Percentiles rank a stretch among this genome's conserved stretches.
Conservation (phyloP, 2,113 vertebrate species). For the Ameiurus melas region DNA sequence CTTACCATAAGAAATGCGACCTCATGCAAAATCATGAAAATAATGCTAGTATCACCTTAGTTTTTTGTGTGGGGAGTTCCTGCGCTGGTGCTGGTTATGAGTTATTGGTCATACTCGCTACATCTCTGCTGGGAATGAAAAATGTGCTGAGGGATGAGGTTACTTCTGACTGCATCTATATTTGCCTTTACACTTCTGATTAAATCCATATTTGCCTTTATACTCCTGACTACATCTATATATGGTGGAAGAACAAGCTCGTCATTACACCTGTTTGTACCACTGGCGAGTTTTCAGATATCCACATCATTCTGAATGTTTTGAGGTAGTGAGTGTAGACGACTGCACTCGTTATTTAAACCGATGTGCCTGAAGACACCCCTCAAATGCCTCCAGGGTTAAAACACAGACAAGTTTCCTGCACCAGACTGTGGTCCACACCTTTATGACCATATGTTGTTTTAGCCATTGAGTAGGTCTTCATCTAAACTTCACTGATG, state of each 20-base stretch:
- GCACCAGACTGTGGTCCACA: neutral
- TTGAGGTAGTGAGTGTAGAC: no score
- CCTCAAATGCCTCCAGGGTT: neutral
- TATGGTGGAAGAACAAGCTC: neutral
- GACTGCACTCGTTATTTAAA: neutral
- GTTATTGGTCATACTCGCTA: constrained; percentile 4
- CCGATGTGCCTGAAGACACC: neutral
- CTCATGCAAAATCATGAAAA: constrained; percentile 56
- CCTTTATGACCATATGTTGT: neutral
- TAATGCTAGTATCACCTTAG: constrained; percentile 15
- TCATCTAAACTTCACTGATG: neutral
- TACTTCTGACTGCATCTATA: neutral
- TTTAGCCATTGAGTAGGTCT: neutral
- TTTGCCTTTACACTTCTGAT: neutral
- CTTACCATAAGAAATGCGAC: constrained; percentile 36
- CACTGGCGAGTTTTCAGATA: neutral
- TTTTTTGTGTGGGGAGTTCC: neutral
- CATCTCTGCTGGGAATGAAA: neutral
- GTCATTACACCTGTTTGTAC: neutral
- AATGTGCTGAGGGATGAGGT: neutral
- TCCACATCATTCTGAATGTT: neutral
- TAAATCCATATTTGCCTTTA: neutral
- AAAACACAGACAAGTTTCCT: neutral
- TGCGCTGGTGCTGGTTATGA: neutral
- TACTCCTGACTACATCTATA: neutral